phyloP scores from a whole-genome alignment of 1,140 invertebrate species.

The Drosophila pruinosa region DNA sequence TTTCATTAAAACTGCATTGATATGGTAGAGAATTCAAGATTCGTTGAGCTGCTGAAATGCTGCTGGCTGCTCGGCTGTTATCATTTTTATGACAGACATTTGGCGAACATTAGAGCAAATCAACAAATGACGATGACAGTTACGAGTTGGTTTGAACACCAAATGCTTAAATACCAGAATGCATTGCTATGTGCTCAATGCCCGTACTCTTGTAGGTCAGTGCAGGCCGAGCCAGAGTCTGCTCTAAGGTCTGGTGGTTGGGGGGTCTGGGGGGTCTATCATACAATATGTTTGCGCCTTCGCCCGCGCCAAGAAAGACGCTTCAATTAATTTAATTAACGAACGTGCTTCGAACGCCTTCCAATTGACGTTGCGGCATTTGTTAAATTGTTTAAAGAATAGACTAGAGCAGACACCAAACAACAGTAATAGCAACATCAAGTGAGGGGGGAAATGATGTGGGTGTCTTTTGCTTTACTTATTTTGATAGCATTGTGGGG shows the following conservation, averaged over 20 bases:
- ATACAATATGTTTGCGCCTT: constrained; percentile 11
- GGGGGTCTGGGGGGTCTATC: neutral
- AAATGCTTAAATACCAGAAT: constrained; percentile 24
- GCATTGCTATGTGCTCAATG: constrained; percentile 8
- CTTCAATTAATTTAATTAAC: constrained; percentile 51
- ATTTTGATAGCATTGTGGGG: constrained; percentile 40
- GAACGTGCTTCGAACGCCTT: constrained; percentile 39
- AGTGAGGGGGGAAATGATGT: neutral
- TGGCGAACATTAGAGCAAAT: constrained; percentile 33
- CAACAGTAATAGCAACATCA: neutral
- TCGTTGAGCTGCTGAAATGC: neutral
- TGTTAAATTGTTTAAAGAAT: constrained; percentile 48
- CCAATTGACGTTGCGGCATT: constrained; percentile 42
- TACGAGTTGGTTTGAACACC: constrained; percentile 7
- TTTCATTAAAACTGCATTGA: neutral
- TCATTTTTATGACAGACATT: constrained; percentile 34
- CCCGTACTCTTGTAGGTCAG: constrained; percentile 23
- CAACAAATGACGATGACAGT: constrained; percentile 25
- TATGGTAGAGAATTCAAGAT: neutral
- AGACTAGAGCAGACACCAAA: neutral
- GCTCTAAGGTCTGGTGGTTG: neutral
- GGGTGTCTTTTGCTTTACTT: constrained; percentile 38
- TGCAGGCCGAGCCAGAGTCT: no score
- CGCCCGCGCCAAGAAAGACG: constrained; percentile 10
- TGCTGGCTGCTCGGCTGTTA: neutral